Evolutionary conservation across 1,140 invertebrate genomes (phyloP).

Genomic region (Ditylenchus dipsaci): DNA sequence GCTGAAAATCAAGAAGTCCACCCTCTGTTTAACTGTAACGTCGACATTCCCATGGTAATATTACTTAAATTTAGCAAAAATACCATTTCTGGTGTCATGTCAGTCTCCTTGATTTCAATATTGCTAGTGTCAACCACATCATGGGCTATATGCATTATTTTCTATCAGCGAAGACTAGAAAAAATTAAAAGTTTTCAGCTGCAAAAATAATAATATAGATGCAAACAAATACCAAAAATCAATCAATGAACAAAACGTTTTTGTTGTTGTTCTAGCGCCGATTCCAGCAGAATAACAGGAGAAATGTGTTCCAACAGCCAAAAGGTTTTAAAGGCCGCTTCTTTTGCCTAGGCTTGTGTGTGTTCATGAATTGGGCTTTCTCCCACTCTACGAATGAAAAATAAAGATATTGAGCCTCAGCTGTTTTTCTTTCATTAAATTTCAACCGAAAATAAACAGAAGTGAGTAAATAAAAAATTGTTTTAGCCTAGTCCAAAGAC

Average conservation of each 20-base stretch:
- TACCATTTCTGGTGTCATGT: background rate
- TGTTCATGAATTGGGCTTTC: background rate
- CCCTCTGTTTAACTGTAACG: too few species aligned
- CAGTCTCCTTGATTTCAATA: background rate
- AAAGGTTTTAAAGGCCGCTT: background rate
- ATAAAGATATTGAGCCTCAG: background rate
- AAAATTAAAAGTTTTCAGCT: background rate
- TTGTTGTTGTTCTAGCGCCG: background rate
- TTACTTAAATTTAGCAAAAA: too few species aligned
- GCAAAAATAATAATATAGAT: background rate
- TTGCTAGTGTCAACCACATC: background rate
- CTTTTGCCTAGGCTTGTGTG: background rate
- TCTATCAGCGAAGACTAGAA: background rate
- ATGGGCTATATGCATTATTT: too few species aligned
- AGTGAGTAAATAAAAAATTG: too few species aligned
- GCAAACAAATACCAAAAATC: background rate
- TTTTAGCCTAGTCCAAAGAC: too few species aligned
- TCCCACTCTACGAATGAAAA: background rate
- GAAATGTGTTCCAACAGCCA: too few species aligned
- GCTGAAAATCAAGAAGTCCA: too few species aligned
- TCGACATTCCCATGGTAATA: too few species aligned
- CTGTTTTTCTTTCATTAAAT: too few species aligned
- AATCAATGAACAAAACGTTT: background rate
- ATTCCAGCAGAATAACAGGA: too few species aligned
- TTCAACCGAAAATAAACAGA: too few species aligned